phyloP scores from a whole-genome alignment of 2,113 vertebrate genomes.

The Solea senegalensis region DNA sequence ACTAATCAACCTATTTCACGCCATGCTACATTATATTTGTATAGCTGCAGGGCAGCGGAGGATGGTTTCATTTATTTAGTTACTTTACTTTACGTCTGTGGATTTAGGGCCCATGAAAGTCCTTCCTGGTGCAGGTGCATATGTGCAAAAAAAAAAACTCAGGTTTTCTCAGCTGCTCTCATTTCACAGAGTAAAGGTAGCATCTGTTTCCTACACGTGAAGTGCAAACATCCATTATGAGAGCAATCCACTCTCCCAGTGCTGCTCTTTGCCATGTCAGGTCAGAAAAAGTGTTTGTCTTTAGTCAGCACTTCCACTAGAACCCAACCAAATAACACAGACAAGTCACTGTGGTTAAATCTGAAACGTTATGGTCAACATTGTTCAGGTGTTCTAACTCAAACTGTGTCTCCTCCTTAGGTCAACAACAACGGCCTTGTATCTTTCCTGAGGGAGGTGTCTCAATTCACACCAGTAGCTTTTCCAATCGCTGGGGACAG shows the following conservation, averaged over 20 bases:
- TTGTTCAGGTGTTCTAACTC: background rate
- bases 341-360: conserved; percentile 18
- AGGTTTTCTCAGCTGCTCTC: conserved; percentile 74
- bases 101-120: conserved; percentile 33
- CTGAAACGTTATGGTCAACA: conserved; percentile 8
- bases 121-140: conserved; percentile 45
- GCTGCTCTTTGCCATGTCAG: conserved; percentile 50
- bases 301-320: conserved; percentile 19
- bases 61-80: conserved; percentile 40
- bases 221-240: conserved; percentile 67
- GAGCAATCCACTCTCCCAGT: conserved; percentile 33
- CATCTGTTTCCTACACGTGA: conserved; percentile 69
- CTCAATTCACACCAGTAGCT: conserved; percentile 95
- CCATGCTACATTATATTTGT: background rate
- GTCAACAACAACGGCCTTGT: conserved; percentile 98
- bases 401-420: conserved; percentile 69
- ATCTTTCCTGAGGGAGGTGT: conserved; percentile 96
- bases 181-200: conserved; percentile 66
- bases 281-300: conserved; percentile 45
- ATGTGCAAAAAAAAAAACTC: conserved; percentile 35
- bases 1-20: no score
- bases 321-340: conserved; percentile 8
- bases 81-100: conserved; percentile 41
- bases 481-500: conserved; percentile 98
- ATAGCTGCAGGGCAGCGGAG: background rate